Base-by-base conservation (phyloP, 2,888 invertebrate genomes). In the Heliconius ismenius region DNA sequence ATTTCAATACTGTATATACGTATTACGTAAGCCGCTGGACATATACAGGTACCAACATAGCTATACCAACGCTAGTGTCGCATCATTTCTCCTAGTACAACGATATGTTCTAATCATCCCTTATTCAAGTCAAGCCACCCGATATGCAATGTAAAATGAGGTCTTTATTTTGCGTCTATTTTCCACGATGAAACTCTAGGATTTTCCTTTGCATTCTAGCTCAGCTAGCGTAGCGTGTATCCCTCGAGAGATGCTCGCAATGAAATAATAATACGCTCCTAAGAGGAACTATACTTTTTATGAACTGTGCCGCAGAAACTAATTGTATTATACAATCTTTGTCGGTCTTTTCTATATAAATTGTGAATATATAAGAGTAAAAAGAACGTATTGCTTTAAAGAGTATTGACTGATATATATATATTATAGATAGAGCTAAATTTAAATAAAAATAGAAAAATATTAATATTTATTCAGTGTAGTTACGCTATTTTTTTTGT, bases 81-180 rank as follows among this genome's bases (percentile, higher is more conserved):
- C 74, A 72, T 77, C 65, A 70, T 72, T 63, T 54, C 74, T 68
- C 62, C 32, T 73, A 64, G 60, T 54, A 67, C 54, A 62, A 68
- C 73, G 60, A 74, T 79, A 77, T 36, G 60, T 74, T 73, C 69
- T 79, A 76, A 79, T 79, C 77, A 79, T 60, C 73, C 76, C 73
- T 75, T 75, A 70, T 73, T 77, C 76, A 76, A 77, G 75, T 54
- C 69, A 74, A 77, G 77, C 70, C 60, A 76, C 10, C 75, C 54
- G 75, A 79, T 79, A 79, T 68, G 70, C 75, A 69, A 64, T 74
- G 72, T 75, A 63, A 72, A 77, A 76, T 74, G 70, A 74, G 73
- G 73, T 77, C 70, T 73, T 73, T 76, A 79, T 79, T 79, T 78
- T 78, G 70, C 65, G 49, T 73, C 78, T 62, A 72, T 76, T 78